Percentiles rank a stretch among this genome's conserved stretches.
phyloP scores from a whole-genome alignment of 2,888 invertebrate genomes.

The Orthonevra nobilis region DNA sequence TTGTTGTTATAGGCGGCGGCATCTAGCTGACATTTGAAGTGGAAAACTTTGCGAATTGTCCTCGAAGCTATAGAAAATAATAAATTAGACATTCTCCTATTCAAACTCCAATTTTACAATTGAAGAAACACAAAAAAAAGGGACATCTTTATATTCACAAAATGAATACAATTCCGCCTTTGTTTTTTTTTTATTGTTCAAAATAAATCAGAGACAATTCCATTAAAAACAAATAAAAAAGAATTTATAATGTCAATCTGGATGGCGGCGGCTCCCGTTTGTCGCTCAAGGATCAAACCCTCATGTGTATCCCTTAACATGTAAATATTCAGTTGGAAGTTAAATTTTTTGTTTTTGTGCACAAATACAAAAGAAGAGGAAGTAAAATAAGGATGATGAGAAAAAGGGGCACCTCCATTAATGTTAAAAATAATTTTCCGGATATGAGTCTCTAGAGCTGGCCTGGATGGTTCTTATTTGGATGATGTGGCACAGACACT shows the following conservation, averaged over 20 bases:
- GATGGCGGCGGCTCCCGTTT: too few relatives aligned
- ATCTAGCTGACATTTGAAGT: too few relatives aligned
- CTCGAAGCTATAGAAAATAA: too few relatives aligned
- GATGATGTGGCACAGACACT: background rate
- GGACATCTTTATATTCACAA: too few relatives aligned
- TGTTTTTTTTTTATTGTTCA: background rate
- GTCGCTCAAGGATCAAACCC: too few relatives aligned
- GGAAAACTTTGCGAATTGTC: too few relatives aligned
- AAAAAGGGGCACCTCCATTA: background rate
- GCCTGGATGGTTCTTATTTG: background rate
- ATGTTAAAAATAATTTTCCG: background rate
- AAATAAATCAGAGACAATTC: background rate
- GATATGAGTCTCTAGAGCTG: background rate
- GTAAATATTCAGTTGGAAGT: background rate
- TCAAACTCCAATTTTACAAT: too few relatives aligned
- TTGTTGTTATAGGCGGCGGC: too few relatives aligned
- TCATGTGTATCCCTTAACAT: background rate
- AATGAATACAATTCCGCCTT: too few relatives aligned
- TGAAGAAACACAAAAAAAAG: too few relatives aligned
- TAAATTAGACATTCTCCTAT: too few relatives aligned
- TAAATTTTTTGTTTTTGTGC: background rate
- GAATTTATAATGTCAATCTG: background rate
- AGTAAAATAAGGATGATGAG: background rate
- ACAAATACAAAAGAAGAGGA: background rate
- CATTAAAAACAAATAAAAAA: background rate